Evolutionary conservation across 1,140 invertebrate genomes (phyloP).

Genomic region (Microplitis demolitor): DNA sequence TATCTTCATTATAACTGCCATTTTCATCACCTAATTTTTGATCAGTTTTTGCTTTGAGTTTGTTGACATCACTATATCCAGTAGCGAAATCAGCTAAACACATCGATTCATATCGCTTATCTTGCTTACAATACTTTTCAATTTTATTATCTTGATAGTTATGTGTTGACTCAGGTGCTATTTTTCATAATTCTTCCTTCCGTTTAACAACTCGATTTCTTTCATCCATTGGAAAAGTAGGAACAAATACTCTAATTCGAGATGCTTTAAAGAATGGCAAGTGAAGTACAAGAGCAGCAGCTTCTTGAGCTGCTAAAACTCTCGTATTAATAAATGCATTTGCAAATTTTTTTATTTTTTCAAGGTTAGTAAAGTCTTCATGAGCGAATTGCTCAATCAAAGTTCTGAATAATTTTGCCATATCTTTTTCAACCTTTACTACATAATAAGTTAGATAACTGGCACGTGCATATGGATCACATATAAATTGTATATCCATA

Average conservation of each 20-base stretch:
- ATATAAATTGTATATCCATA: background rate
- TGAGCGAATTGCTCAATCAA: too few relatives aligned
- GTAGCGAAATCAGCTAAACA: constrained; percentile 7
- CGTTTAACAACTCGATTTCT: background rate
- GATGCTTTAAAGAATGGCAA: background rate
- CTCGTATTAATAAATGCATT: background rate
- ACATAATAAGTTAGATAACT: background rate
- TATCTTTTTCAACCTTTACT: background rate
- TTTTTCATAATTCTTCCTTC: background rate
- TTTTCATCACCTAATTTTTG: background rate
- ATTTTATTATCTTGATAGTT: background rate
- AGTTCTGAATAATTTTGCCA: too few relatives aligned
- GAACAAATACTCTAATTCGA: background rate
- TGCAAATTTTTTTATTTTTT: background rate
- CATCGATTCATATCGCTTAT: background rate
- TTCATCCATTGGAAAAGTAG: background rate
- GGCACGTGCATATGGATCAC: background rate
- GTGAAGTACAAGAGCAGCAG: background rate
- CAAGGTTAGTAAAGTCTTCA: background rate
- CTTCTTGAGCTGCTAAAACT: background rate
- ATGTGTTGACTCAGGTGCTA: background rate
- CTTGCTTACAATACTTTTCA: constrained; percentile 1
- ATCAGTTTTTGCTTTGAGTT: background rate
- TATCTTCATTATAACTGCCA: background rate
- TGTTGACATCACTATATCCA: background rate